A percentile compares a stretch with the other conserved stretches of the same genome.
These are phyloP conservation scores for Dendroctonus ponderosae DNA, from an alignment of 1,140 invertebrate genomes.

Conservation along the genomic window DNA sequence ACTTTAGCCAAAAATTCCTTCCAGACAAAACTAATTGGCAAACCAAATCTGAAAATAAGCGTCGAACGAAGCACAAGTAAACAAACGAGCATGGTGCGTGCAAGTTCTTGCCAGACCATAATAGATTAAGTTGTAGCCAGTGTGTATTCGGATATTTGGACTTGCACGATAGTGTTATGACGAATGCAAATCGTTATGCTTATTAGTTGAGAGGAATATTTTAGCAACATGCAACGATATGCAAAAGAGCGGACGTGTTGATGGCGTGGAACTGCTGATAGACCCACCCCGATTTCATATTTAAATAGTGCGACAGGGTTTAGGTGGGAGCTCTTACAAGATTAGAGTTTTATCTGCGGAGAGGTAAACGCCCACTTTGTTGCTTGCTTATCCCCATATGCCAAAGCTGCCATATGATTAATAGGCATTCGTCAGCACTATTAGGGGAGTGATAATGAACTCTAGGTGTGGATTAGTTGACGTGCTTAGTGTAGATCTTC, in stretches of 20 bases:
- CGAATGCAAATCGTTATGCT: constrained; percentile 19
- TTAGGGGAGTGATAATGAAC: too few species aligned
- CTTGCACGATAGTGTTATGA: constrained; percentile 18
- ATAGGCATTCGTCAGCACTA: too few species aligned
- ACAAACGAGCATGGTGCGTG: constrained; percentile 12
- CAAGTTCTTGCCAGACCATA: constrained; percentile 1
- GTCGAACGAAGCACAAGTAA: neutral
- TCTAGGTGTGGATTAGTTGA: too few species aligned
- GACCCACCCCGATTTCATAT: constrained; percentile 9
- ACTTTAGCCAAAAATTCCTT: too few species aligned
- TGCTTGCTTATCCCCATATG: too few species aligned
- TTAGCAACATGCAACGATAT: constrained; percentile 13
- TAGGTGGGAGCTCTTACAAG: constrained; percentile 9
- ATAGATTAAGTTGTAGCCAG: constrained; percentile 17
- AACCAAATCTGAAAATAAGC: too few species aligned
- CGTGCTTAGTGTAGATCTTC: too few species aligned
- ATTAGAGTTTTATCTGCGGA: constrained; percentile 10
- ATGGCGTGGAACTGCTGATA: constrained; percentile 14
- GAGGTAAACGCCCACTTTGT: neutral
- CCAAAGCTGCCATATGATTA: too few species aligned
- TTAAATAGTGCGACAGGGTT: constrained; percentile 8
- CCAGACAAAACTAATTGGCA: too few species aligned
- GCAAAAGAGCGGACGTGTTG: constrained; percentile 16
- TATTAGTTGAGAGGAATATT: constrained; percentile 16
- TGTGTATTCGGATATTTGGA: constrained; percentile 18